Evolutionary conservation across 1,140 invertebrate genomes (phyloP).

Genomic region (Hirudo medicinalis): DNA sequence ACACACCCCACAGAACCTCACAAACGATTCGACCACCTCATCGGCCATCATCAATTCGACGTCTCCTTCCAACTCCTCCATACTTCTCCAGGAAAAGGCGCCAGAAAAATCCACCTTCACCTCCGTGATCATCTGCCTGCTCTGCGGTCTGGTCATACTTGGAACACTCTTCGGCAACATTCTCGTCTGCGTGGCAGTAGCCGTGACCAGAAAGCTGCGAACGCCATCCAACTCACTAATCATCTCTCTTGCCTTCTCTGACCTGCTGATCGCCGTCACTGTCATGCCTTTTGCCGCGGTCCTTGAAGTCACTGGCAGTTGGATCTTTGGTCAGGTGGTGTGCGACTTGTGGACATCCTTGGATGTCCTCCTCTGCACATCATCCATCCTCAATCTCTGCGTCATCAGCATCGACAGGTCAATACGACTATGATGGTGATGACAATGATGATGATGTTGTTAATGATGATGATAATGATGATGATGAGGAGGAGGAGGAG

Average conservation of each 20-base stretch:
- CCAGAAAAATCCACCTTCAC: too few species aligned
- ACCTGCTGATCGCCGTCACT: slow-evolving; percentile 32
- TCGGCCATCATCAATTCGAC: too few species aligned
- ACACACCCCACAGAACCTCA: too few species aligned
- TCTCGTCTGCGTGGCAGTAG: slow-evolving; percentile 30
- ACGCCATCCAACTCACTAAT: slow-evolving; percentile 34
- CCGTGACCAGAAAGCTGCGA: slow-evolving; percentile 28
- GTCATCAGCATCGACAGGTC: slow-evolving; percentile 48
- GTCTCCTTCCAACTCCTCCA: too few species aligned
- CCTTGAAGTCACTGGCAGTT: slow-evolving; percentile 45
- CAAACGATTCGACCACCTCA: too few species aligned
- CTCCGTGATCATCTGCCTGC: too few species aligned
- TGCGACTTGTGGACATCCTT: slow-evolving; percentile 49
- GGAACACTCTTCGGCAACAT: slow-evolving; percentile 47
- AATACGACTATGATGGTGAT: background rate
- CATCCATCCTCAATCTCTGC: slow-evolving; percentile 26
- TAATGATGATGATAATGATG: too few species aligned
- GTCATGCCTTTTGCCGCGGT: slow-evolving; percentile 33
- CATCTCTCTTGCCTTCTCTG: slow-evolving; percentile 31
- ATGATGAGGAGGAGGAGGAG: too few species aligned
- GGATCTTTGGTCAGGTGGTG: slow-evolving; percentile 69
- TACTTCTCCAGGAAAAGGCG: too few species aligned
- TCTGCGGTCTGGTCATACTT: slow-evolving; percentile 8
- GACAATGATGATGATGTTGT: too few species aligned
- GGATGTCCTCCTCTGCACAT: slow-evolving; percentile 27